Evolutionary conservation across 2,797 vertebrate genomes (phyloP).

Genomic region (Hypotaenidia philippensis): DNA sequence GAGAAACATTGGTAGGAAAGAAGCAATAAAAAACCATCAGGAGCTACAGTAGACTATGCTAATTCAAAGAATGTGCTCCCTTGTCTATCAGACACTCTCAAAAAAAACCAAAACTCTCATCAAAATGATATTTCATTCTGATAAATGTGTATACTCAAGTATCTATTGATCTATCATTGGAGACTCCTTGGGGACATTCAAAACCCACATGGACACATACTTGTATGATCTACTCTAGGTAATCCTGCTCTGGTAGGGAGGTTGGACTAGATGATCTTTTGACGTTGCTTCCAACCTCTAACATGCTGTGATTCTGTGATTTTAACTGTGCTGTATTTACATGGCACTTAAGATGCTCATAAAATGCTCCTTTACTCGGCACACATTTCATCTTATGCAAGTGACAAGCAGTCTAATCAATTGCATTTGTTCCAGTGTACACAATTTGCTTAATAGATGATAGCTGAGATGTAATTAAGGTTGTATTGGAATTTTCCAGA

Average conservation of each 20-base stretch:
- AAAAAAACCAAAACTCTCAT: not conserved
- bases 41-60: not conserved
- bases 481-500: not conserved
- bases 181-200: no score
- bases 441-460: not conserved
- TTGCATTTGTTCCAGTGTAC: not conserved
- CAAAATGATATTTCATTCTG: not conserved
- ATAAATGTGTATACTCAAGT: not conserved
- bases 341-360: rapidly evolving
- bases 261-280: no score
- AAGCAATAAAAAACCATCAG: not conserved
- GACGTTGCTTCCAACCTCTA: no score
- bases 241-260: no score
- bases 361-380: not conserved
- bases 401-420: rapidly evolving
- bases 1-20: not conserved
- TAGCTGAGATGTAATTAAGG: not conserved
- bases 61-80: not conserved
- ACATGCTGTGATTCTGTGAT: no score
- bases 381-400: not conserved
- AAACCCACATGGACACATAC: no score
- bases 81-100: not conserved
- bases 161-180: not conserved
- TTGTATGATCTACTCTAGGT: no score
- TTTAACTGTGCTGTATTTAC: not conserved